phyloP scores from a whole-genome alignment of 2,797 vertebrate genomes.

The Anableps anableps region DNA sequence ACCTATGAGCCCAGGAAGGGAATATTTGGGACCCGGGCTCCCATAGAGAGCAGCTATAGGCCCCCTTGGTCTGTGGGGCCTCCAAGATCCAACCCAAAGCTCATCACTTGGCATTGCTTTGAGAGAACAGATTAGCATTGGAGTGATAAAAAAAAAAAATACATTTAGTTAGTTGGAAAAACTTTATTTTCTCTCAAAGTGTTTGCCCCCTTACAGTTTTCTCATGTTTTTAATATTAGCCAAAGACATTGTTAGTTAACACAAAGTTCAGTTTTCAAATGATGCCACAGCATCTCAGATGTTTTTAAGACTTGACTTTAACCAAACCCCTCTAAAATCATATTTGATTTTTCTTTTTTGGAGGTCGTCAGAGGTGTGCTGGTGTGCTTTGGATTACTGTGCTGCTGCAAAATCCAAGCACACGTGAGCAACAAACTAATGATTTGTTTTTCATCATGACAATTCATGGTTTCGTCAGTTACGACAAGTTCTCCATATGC shows the following conservation, averaged over 20 bases:
- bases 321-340: background rate
- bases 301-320: background rate
- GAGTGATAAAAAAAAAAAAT: background rate
- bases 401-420: too few relatives aligned
- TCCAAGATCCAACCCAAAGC: conserved; percentile 87
- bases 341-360: too few relatives aligned
- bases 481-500: too few relatives aligned
- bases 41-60: conserved; percentile 87
- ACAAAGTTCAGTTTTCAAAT: background rate
- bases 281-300: background rate
- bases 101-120: conserved; percentile 74
- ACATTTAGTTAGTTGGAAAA: background rate
- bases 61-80: conserved; percentile 88
- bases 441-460: too few relatives aligned
- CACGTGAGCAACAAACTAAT: too few relatives aligned
- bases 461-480: too few relatives aligned
- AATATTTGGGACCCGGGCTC: conserved; percentile 90
- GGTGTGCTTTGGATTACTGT: too few relatives aligned
- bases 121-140: background rate
- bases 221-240: background rate
- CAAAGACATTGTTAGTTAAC: background rate
- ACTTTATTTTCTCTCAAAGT: background rate
- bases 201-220: background rate
- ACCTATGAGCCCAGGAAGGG: conserved; percentile 88
- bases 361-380: too few relatives aligned